Conservation (phyloP, 1,140 invertebrate genomes). For the Orussus abietinus region DNA sequence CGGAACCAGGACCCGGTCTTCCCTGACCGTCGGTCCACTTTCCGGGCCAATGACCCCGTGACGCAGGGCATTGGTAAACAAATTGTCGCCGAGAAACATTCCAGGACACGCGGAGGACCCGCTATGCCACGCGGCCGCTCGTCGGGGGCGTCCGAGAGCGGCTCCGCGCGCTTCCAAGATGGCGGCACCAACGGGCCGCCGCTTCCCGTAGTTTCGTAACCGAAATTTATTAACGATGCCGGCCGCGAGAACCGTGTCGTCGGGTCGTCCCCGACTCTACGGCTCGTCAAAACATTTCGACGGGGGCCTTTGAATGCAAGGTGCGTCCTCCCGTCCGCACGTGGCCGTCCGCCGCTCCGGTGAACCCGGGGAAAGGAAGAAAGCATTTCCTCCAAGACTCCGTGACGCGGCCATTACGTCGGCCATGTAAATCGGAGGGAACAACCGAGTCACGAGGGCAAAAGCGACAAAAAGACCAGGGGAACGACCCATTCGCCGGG, state of each 20-base stretch:
- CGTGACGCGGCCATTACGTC: neutral
- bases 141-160: too few relatives aligned
- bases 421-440: neutral
- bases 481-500: neutral
- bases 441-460: neutral
- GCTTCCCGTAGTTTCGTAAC: constrained; percentile 15
- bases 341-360: neutral
- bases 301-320: too few relatives aligned
- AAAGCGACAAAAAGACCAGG: neutral
- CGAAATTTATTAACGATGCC: constrained; percentile 22
- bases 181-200: neutral
- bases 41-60: too few relatives aligned
- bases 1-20: too few relatives aligned
- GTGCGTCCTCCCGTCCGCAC: too few relatives aligned
- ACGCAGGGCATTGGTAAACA: too few relatives aligned
- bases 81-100: constrained; percentile 17
- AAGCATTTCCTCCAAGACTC: neutral
- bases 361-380: too few relatives aligned
- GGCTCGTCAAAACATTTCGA: too few relatives aligned
- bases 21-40: too few relatives aligned
- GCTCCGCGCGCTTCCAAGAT: too few relatives aligned
- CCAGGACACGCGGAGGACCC: constrained; percentile 26
- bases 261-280: too few relatives aligned
- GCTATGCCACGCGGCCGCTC: constrained; percentile 25
- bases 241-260: constrained; percentile 20